Base-by-base conservation (phyloP, 2,888 invertebrate species). In the Agrochola litura region DNA sequence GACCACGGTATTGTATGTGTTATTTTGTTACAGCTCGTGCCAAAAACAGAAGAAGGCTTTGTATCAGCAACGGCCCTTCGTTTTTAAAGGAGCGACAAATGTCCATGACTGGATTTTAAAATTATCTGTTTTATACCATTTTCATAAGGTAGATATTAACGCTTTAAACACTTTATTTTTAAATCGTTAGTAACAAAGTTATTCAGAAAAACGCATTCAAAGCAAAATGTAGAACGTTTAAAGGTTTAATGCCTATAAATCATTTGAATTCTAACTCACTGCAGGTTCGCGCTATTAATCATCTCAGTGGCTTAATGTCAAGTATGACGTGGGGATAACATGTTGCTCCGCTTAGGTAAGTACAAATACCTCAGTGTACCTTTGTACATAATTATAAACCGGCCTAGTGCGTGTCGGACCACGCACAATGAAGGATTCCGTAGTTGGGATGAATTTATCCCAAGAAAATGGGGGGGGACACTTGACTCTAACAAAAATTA, bases 241-340 rank as follows among this genome's bases (percentile, higher is more conserved):
- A 46, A 30, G 49, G 19, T 61, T 54, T 63, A 3, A 46, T 41
- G 49, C 46, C 3, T 41, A 74, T 76, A n/a, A 66, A 82, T 82
- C 49, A 67, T 76, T 74, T 56, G 16, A 79, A 56, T 82, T 49
- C 14, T 56, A 67, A 82, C 30, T 82, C 61, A 56, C 19, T 76
- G 76, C 76, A 82, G 52, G 63, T 61, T 79, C 10, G 4, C 19
- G 82, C 41, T 63, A 82, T 82, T 82, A 79, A 82, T 82, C 79
- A 82, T 82, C 12, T 63, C n/a, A 49, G 16, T 49, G 49, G 82
- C 66, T 82, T 54, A 82, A 54, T 49, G 82, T 67, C 61, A n/a
- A 63, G 37, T 41, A 41, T 63, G 56, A 76, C 61, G 37, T 43
- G 61, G 6, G 25, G 14, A 52, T 61, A 49, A 43, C 46, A 41